Base-by-base conservation (phyloP, 2,888 invertebrate species). In the Thereva unica region DNA sequence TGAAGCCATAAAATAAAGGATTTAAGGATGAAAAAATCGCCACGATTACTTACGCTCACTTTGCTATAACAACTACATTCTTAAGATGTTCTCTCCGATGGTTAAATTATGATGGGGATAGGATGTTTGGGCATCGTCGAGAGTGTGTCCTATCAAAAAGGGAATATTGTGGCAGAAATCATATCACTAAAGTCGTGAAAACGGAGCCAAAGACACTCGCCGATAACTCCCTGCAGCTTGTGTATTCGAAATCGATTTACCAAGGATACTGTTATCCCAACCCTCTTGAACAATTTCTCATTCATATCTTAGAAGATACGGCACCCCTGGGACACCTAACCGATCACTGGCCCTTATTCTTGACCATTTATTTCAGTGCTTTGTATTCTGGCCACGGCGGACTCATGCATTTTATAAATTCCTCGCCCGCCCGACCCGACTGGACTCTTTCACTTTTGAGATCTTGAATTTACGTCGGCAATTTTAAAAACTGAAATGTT, bases 241-340 rank as follows among this genome's bases (percentile, higher is more conserved):
- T 73, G 71, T 70, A 71, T 73, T 71, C 66, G 71, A 73, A 72
- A 72, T 73, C 73, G 72, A 71, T 73, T 72, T 70, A 68, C 67
- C 56, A 47, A n/a, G 57, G 66, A 57, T 63, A 67, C 56, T 67
- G 65, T 65, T 65, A 67, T 65, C 65, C 67, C 65, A 64, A 68
- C 71, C 52, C 52, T 57, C 56, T 50, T 71, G 76, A 78, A 78
- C 76, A 76, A 78, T 78, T 78, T 77, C 76, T 77, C 78, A 79
- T 79, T 79, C 79, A 79, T 79, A 79, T 78, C 78, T 79, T 76
- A 76, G 75, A 76, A 76, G 74, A 76, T 77, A 79, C 78, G 78
- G 76, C 75, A 78, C 79, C 77, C 79, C 55, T 67, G 79, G 78
- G 79, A 78, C 72, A 71, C 69, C 64, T 64, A 52, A 68, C 66